Base-by-base conservation (phyloP, 2,113 vertebrate genomes). In the Myotis davidii region DNA sequence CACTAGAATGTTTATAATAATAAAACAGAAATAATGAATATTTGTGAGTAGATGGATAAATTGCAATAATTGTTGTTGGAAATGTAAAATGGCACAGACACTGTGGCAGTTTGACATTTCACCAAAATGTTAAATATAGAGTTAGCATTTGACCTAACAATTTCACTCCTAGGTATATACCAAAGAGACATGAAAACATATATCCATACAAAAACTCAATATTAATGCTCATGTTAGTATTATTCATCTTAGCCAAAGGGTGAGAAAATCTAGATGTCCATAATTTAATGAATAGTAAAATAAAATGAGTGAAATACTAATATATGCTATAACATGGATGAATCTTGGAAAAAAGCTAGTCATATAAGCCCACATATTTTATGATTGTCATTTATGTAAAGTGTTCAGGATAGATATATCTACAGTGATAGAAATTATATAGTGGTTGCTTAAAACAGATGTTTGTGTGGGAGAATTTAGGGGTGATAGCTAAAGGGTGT, bases 311-410 rank as follows among this genome's bases (percentile, higher is more conserved):
- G 23, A 76, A 77, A 54, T 94, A 70, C 50, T 82, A 32, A 27
- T 85, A 61, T 34, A 13, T 76, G 9, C 3, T 67, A 23, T 16
- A 89, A 89, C 20, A 78, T 54, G 14, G 25, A 34, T 52, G 23
- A 73, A 84, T 21, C 10, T 59, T 79, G 12, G 2, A 29, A 67
- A 39, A 52, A 12, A 79, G 2, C 10, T 86, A 77, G 18, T 87
- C 72, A 86, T 11, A 70, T 37, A 89, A 67, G 39, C 74, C 7
- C 12, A 73, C 37, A 79, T 65, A 70, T 34, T 61, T 42, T 64
- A 42, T 96, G 16, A 59, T 54, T 94, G 37, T n/a, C n/a, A 54
- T 89, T 45, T 85, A 70, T 34, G 42, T 94, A 74, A 79, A 52
- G 59, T 94, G 45, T 76, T 32, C 39, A 72, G 25, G 27, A 59